A percentile compares a stretch with the other conserved stretches of the same genome.
Conservation (phyloP, 2,113 vertebrate species). For the Lanius ludovicianus region DNA sequence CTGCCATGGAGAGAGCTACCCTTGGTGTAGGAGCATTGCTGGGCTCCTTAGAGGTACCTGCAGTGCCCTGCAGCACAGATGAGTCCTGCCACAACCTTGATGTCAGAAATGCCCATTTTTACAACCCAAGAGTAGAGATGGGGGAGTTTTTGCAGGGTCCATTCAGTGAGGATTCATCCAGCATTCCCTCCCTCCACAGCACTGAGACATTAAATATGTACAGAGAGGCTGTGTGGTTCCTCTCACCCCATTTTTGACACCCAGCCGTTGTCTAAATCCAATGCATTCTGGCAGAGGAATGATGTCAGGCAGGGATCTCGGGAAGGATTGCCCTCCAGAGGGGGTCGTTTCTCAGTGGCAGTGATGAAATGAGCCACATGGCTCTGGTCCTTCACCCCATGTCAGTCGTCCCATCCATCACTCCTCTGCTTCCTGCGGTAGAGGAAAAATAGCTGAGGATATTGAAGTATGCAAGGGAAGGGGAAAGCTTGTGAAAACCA, state of each 20-base stretch:
- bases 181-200: neutral
- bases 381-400: neutral
- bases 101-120: neutral
- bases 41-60: neutral
- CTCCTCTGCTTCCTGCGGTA: neutral
- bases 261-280: neutral
- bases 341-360: neutral
- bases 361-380: slow-evolving; percentile 11
- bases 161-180: neutral
- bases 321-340: neutral
- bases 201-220: neutral
- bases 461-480: neutral
- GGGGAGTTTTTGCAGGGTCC: neutral
- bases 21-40: neutral
- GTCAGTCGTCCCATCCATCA: neutral
- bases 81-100: neutral
- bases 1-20: neutral
- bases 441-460: neutral
- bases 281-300: neutral
- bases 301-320: neutral
- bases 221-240: neutral
- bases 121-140: neutral
- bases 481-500: slow-evolving; percentile 9
- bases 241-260: neutral
- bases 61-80: too few species aligned